Percentiles rank a stretch among this genome's conserved stretches.
phyloP scores from a whole-genome alignment of 2,797 vertebrate species.

The Crypturellus tataupa region DNA sequence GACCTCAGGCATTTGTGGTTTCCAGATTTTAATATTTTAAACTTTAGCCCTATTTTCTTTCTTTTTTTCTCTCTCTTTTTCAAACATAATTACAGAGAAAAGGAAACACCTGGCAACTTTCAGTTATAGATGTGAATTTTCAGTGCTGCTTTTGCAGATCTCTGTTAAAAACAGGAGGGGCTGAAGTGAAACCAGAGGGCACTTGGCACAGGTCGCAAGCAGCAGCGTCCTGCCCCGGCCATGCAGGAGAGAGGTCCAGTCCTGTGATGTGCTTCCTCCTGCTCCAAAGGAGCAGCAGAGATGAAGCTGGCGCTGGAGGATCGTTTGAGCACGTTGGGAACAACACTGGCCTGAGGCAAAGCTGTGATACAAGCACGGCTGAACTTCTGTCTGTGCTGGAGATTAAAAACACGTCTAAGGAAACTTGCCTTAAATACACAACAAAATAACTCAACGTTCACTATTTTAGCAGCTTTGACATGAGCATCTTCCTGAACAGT shows the following conservation, averaged over 20 bases:
- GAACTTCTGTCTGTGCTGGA: neutral
- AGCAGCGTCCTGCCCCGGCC: neutral
- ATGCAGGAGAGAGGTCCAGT: neutral
- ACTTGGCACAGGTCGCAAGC: neutral
- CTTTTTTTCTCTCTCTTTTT: no score
- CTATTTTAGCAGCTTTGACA: neutral
- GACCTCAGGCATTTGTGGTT: neutral
- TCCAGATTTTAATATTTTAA: neutral
- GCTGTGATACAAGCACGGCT: neutral
- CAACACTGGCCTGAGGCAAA: slow-evolving; percentile 6
- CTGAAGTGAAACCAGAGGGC: accelerated
- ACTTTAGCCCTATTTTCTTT: neutral
- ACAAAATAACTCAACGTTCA: neutral
- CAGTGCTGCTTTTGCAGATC: neutral
- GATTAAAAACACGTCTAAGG: neutral
- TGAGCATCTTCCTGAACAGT: neutral
- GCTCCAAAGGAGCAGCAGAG: neutral
- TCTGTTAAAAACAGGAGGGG: neutral
- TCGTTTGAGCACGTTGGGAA: neutral
- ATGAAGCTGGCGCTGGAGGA: neutral
- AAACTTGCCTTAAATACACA: neutral
- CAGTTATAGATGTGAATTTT: neutral
- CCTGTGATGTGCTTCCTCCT: neutral
- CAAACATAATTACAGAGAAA: neutral
- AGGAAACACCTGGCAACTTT: neutral